Percentiles rank a stretch among this genome's conserved stretches.
Conservation (phyloP, 2,888 invertebrate genomes). For the Hemithea aestivaria region DNA sequence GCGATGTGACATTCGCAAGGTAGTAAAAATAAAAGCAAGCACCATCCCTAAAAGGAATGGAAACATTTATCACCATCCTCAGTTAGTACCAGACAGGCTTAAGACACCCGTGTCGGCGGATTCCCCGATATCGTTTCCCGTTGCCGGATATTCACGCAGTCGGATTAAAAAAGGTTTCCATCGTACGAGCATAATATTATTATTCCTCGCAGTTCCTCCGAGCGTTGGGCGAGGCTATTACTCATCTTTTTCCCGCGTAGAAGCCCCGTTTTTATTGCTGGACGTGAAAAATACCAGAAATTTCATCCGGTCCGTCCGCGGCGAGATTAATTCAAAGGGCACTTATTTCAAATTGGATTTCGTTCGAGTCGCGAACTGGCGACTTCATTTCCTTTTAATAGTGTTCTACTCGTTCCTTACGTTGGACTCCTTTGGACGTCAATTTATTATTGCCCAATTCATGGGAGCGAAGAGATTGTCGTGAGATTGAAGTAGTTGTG, state of each 20-base stretch:
- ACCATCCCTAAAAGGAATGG: background rate
- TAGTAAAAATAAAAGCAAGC: too few relatives aligned
- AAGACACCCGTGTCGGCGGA: conserved; percentile 25
- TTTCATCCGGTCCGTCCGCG: conserved; percentile 73
- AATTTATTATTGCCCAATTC: conserved; percentile 36
- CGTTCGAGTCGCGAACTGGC: conserved; percentile 54
- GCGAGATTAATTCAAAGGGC: conserved; percentile 77
- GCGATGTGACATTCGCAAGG: too few relatives aligned
- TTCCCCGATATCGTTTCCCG: conserved; percentile 31
- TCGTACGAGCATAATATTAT: conserved; percentile 67
- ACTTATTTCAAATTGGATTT: conserved; percentile 79
- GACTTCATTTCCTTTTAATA: conserved; percentile 66
- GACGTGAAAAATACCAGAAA: conserved; percentile 79
- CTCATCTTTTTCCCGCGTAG: conserved; percentile 70
- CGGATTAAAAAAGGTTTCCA: conserved; percentile 64
- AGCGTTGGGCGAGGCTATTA: conserved; percentile 66
- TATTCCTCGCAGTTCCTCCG: conserved; percentile 69
- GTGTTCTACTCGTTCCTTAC: conserved; percentile 53
- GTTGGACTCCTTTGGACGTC: conserved; percentile 43
- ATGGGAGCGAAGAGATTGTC: conserved; percentile 25
- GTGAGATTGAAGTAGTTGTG: background rate
- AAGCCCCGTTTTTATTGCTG: conserved; percentile 74
- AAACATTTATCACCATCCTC: conserved; percentile 13
- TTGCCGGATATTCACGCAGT: conserved; percentile 42
- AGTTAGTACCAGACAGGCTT: conserved; percentile 17